Percentiles rank a stretch among this genome's conserved stretches.
These are phyloP conservation scores for Oryctes rhinoceros DNA, from an alignment of 1,140 invertebrate species.

Conservation along the genomic window DNA sequence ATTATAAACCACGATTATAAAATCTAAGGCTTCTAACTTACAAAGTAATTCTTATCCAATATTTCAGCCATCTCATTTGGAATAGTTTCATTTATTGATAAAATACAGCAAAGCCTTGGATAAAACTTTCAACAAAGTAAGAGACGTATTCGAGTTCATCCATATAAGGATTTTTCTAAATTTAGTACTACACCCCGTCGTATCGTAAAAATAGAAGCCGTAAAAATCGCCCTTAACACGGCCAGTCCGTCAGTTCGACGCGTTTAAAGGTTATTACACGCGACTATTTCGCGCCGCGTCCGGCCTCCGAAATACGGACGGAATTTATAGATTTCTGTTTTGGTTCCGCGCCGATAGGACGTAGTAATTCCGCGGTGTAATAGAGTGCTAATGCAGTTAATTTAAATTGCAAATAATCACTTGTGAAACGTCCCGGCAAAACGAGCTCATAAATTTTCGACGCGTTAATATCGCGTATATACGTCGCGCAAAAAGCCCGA, in stretches of 20 bases:
- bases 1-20: too few relatives aligned
- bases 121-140: too few relatives aligned
- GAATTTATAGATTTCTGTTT: slow-evolving; percentile 19
- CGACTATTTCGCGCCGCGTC: background rate
- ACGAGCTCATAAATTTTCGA: slow-evolving; percentile 1
- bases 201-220: background rate
- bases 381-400: slow-evolving; percentile 21
- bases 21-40: too few relatives aligned
- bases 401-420: slow-evolving; percentile 22
- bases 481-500: background rate
- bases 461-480: background rate
- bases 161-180: too few relatives aligned
- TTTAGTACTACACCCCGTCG: too few relatives aligned
- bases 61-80: too few relatives aligned
- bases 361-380: slow-evolving; percentile 5
- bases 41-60: too few relatives aligned
- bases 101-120: too few relatives aligned
- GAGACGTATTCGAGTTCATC: too few relatives aligned
- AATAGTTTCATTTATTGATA: too few relatives aligned
- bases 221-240: background rate
- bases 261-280: background rate
- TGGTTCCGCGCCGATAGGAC: slow-evolving; percentile 16
- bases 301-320: background rate
- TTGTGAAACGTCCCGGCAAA: slow-evolving; percentile 17
- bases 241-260: background rate